Evolutionary conservation across 1,140 invertebrate genomes (phyloP), one percentile per base, ranked within the genome.

Genomic region (Conopomorpha cramerella): DNA sequence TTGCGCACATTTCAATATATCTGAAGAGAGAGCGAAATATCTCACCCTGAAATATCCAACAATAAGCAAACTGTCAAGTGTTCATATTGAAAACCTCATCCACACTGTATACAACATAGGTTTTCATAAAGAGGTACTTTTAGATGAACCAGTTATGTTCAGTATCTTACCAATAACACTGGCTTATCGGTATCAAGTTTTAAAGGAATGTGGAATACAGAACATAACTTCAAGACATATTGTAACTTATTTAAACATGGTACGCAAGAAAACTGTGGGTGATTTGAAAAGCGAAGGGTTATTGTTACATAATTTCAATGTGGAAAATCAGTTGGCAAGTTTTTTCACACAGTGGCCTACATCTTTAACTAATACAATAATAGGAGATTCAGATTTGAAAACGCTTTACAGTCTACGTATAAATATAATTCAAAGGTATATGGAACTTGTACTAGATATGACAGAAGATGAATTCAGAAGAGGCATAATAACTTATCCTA

Each of bases 381-480:
- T 49, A 52, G 50, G 43, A 41, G 43, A 67, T 55, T 37, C 55
- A 14, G 41, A 57, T 50, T 19, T 56, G 23, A 38, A 37, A 38
- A 58, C 62, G 39, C 38, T 81, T n/a, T 58, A 61, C 38, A 35
- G 36, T 33, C 45, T 76, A 34, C 45, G 71, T 34, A 36, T 55
- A 15, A 57, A 55, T 49, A 63, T 79, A 45, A 56, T 71, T 30
- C 61, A 76, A 45, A 55, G 72, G 39, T 78, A 77, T 60, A 23
- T 76, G 43, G 73, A 77, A 45, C 46, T 74, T 37, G 57, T 76
- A 36, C 49, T 82, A 8, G 56, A 79, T 48, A 43, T 80, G 7
- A 65, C 57, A 16, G 43, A 67, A 25, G 60, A 77, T 34, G 67
- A 77, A 45, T 71, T 79, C 51, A 35, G 59, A 12, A 60, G 62